Conservation (phyloP, 2,113 vertebrate genomes). For the Nanorana parkeri region DNA sequence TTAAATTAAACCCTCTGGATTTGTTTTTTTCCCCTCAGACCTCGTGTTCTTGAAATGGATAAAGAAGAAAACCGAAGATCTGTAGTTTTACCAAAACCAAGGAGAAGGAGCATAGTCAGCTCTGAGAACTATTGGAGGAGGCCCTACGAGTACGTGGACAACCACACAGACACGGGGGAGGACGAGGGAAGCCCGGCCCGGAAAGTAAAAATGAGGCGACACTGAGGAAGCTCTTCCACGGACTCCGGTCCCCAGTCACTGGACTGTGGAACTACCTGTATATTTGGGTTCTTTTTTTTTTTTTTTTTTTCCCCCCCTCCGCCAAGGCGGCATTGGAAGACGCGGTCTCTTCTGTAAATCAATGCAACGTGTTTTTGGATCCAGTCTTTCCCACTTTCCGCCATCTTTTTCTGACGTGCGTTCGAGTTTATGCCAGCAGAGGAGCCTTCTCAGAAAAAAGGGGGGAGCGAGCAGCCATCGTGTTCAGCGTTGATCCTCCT, state of each 20-base stretch:
- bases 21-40: conserved; percentile 69
- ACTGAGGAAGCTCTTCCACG: conserved; percentile 75
- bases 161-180: conserved; percentile 70
- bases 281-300: too few relatives aligned
- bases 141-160: conserved; percentile 76
- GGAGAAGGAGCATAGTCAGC: conserved; percentile 79
- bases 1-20: neutral
- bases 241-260: conserved; percentile 62
- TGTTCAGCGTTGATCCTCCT: neutral
- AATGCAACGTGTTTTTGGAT: neutral
- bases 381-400: neutral
- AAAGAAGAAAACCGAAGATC: conserved; percentile 95
- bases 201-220: conserved; percentile 96
- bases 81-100: conserved; percentile 80
- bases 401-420: neutral
- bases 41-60: conserved; percentile 96
- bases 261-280: conserved; percentile 63
- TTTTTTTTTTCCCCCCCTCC: neutral
- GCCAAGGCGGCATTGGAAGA: neutral
- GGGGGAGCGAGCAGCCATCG: neutral
- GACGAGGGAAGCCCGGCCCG: conserved; percentile 80
- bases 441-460: neutral
- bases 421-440: neutral
- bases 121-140: conserved; percentile 90
- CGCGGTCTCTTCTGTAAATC: neutral